Conservation (phyloP, 2,113 vertebrate genomes). For the Corapipo altera region DNA sequence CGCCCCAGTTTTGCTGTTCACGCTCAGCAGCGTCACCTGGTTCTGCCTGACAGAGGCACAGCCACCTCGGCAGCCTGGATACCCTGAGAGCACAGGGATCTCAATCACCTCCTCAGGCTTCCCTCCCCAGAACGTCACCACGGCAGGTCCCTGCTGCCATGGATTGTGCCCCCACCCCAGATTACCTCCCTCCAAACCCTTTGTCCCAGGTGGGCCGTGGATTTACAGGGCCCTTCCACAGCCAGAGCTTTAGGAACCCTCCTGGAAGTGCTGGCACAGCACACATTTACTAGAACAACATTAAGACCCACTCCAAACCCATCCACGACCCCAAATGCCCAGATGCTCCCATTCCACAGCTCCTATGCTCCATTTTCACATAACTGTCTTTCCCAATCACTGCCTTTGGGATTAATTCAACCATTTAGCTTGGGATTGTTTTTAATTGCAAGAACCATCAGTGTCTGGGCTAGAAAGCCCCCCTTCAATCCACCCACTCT, state of each 20-base stretch:
- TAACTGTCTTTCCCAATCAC: not conserved
- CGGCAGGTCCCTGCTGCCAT: not conserved
- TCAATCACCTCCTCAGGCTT: not conserved
- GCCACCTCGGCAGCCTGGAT: fast-evolving
- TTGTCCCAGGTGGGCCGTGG: not conserved
- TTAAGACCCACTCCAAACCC: not conserved
- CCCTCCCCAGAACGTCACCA: fast-evolving
- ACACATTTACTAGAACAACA: not conserved
- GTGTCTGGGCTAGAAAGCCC: not conserved
- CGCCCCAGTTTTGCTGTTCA: not conserved
- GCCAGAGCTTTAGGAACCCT: not conserved
- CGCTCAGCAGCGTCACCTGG: fast-evolving
- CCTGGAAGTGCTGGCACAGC: not conserved
- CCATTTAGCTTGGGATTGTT: not conserved
- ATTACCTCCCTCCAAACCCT: fast-evolving
- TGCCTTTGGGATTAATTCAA: not conserved
- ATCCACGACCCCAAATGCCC: not conserved
- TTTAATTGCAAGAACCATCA: not conserved
- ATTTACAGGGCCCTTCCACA: not conserved
- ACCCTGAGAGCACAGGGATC: fast-evolving
- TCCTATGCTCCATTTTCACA: not conserved
- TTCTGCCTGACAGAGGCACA: not conserved
- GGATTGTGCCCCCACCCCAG: fast-evolving
- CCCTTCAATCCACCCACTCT: not conserved
- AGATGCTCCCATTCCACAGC: not conserved